phyloP scores from a whole-genome alignment of 2,888 invertebrate species.

The Morpho deidamia region DNA sequence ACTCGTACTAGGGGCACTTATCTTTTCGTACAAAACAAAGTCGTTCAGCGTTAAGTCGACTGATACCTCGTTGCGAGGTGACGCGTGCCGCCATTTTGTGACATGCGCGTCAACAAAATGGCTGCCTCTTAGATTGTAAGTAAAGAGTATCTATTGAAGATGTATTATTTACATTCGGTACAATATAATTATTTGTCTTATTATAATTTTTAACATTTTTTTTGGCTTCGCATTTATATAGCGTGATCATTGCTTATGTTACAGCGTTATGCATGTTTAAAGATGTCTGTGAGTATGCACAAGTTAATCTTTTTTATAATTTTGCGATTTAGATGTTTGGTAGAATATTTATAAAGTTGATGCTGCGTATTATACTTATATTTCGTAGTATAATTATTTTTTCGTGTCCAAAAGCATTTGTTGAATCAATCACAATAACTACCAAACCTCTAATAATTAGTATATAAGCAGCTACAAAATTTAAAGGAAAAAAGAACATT shows the following conservation, averaged over 20 bases:
- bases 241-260: conserved; percentile 72
- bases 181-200: conserved; percentile 52
- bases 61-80: conserved; percentile 42
- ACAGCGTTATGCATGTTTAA: conserved; percentile 74
- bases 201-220: conserved; percentile 50
- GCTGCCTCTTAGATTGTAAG: conserved; percentile 66
- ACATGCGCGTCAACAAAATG: conserved; percentile 48
- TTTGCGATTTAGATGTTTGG: conserved; percentile 46
- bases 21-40: conserved; percentile 16
- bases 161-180: conserved; percentile 53
- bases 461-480: conserved; percentile 49
- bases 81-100: conserved; percentile 61
- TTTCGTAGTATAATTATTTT: conserved; percentile 33
- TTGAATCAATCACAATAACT: conserved; percentile 29
- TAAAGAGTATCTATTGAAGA: conserved; percentile 59
- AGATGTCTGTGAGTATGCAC: conserved; percentile 75
- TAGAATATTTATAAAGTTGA: conserved; percentile 49
- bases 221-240: conserved; percentile 69
- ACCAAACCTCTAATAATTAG: conserved; percentile 59
- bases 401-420: conserved; percentile 25
- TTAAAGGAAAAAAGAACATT: conserved; percentile 40
- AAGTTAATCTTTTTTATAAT: conserved; percentile 56
- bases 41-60: conserved; percentile 15
- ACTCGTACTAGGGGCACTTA: background rate
- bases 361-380: conserved; percentile 15